Percentiles rank a stretch among this genome's conserved stretches.
Evolutionary conservation across 2,888 invertebrate species (phyloP).

Genomic region (Eristalis intricaria): DNA sequence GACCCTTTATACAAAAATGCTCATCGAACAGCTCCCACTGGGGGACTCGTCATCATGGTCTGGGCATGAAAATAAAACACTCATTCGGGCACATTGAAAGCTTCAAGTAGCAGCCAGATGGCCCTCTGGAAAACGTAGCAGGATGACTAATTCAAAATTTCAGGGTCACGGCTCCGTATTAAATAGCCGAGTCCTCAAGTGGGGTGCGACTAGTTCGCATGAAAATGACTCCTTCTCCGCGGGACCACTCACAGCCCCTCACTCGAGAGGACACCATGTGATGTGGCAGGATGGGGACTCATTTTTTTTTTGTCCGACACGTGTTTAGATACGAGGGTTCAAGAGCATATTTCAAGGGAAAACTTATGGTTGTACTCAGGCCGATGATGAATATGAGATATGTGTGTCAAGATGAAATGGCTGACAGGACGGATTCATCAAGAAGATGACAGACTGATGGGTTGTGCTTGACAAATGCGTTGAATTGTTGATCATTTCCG

Average conservation of each 20-base stretch:
- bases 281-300: not conserved
- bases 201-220: not conserved
- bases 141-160: not conserved
- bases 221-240: not conserved
- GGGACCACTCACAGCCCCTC: not conserved
- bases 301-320: not conserved
- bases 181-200: not conserved
- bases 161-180: not conserved
- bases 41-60: not conserved
- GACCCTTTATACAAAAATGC: too few species aligned
- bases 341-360: not conserved
- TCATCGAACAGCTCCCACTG: not conserved
- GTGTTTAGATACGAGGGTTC: not conserved
- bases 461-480: not conserved
- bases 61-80: not conserved
- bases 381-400: not conserved
- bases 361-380: not conserved
- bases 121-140: not conserved
- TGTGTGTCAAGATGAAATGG: not conserved
- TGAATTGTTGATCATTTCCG: not conserved
- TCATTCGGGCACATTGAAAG: not conserved
- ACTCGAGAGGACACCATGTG: not conserved
- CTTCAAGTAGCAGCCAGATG: not conserved
- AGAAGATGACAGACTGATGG: not conserved
- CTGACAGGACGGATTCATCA: not conserved